Evolutionary conservation across 2,797 vertebrate species (phyloP).

Genomic region (Peromyscus eremicus): DNA sequence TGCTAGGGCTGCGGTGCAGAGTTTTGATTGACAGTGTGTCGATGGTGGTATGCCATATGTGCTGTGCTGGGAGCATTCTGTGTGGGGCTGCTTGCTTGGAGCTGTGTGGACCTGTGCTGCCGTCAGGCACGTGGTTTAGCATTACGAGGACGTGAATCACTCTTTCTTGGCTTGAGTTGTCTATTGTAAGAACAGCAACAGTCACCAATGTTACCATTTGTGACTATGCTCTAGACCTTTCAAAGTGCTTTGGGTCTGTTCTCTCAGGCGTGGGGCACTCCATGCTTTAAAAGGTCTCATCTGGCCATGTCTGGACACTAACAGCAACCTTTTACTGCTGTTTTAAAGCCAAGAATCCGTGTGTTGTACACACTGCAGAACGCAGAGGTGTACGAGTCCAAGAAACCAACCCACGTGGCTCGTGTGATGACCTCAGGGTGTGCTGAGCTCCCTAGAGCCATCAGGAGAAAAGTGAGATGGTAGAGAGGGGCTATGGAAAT

Average conservation of each 20-base stretch:
- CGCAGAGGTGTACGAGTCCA: background rate
- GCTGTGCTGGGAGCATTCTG: background rate
- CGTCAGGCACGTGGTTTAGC: background rate
- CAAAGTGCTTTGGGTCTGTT: background rate
- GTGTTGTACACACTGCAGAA: background rate
- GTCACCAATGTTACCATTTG: background rate
- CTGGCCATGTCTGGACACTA: background rate
- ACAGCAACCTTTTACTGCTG: background rate
- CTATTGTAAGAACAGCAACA: background rate
- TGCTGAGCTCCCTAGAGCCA: background rate
- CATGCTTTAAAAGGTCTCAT: background rate
- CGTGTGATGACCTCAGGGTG: background rate
- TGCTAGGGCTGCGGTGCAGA: too few species aligned
- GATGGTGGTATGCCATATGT: too few species aligned
- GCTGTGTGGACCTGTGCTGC: background rate
- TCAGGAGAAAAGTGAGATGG: background rate
- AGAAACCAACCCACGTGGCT: background rate
- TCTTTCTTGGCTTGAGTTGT: background rate
- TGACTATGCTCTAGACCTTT: background rate
- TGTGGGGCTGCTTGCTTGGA: background rate
- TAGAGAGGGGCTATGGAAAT: background rate
- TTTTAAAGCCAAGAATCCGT: conserved; percentile 1
- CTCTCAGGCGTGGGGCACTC: background rate
- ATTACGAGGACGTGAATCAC: background rate
- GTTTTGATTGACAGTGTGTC: background rate